Base-by-base conservation (phyloP, 2,888 invertebrate genomes). In the Palloptera scutellata region DNA sequence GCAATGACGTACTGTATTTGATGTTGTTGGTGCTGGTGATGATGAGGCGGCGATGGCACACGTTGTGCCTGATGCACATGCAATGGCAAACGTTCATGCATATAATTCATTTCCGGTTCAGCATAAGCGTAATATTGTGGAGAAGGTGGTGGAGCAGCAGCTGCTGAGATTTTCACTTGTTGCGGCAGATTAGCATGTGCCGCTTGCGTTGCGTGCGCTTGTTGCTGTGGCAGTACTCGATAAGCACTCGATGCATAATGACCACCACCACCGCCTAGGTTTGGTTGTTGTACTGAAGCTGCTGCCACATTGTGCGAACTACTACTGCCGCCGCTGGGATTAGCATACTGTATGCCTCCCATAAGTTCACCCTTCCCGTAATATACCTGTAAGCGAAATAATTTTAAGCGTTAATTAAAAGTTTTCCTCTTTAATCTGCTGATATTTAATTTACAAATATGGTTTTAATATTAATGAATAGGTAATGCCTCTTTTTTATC, bases 1-100 rank as follows among this genome's bases (percentile, higher is more conserved):
- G 83, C 83, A 51, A 83, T 79, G 63, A 81, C 76, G 59, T 83
- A 83, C 66, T 83, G 83, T 15, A 81, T 65, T 62, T 80, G 81
- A 12, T 79, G 81, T 55, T 66, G 71, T 10, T 65, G 64, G 17
- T 66, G 55, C 43, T 59, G 65, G 4, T 55, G 61, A 40, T 61
- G 54, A 12, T 70, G 72, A 15, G 61, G 62, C 30, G 59, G 62
- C 53, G 53, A 70, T 17, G 30, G 59, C 10, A 52, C 67, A 15
- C 66, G 72, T 43, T 69, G 71, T 52, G 59, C 52, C n/a, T 57
- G 72, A 42, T 69, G 71, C 51, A 57, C 54, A n/a, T 57, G 61
- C 15, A 63, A 64, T 15, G 64, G 54, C 6, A 63, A 60, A 15
- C 51, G 66, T 17, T 45, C 54, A 52, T 55, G n/a, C 42, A 61